Evolutionary conservation across 2,113 vertebrate genomes (phyloP).

Genomic region (Puma concolor): DNA sequence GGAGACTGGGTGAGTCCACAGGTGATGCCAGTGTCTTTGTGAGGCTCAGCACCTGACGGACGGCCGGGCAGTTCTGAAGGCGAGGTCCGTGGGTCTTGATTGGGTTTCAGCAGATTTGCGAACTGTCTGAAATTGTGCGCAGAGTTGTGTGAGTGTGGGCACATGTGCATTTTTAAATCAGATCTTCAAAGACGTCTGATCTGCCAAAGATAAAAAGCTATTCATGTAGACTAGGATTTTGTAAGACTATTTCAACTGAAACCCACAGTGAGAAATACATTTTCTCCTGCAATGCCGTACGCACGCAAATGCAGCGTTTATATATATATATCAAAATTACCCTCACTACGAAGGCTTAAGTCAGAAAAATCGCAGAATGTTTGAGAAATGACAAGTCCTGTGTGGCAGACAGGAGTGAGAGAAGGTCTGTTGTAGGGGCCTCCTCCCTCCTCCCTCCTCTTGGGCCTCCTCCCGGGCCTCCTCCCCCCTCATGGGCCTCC

Average conservation of each 20-base stretch:
- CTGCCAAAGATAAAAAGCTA: background rate
- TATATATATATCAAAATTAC: background rate
- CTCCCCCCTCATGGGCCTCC: no score
- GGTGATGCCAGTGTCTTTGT: background rate
- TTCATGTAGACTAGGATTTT: background rate
- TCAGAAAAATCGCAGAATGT: background rate
- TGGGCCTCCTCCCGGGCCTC: background rate
- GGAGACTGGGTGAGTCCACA: background rate
- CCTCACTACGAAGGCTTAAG: background rate
- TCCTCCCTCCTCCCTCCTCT: background rate
- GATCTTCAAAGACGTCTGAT: background rate
- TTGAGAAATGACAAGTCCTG: background rate
- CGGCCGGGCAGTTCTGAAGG: background rate
- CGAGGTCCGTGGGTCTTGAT: background rate
- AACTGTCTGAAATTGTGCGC: background rate
- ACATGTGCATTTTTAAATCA: background rate
- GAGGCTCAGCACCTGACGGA: background rate
- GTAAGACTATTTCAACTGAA: background rate
- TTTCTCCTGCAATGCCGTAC: background rate
- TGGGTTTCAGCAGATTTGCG: background rate
- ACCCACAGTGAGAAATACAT: background rate
- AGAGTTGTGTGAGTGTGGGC: background rate
- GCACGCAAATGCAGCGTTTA: accelerated
- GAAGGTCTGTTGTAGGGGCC: background rate
- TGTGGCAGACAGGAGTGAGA: background rate